Conservation (phyloP, 2,797 vertebrate species). For the Micrastur ruficollis region DNA sequence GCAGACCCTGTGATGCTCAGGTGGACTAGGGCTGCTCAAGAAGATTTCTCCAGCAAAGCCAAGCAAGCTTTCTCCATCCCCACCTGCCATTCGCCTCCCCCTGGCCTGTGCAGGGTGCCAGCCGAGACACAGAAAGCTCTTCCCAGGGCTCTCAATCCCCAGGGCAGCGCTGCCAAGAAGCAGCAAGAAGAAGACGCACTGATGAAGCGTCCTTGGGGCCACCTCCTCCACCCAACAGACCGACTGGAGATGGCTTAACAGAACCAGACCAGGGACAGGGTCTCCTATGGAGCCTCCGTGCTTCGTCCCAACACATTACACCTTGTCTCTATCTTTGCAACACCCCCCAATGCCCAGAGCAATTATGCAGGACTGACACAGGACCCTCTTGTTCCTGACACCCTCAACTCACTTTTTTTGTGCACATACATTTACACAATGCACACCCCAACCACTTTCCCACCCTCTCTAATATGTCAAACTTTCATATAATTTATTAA, state of each 20-base stretch:
- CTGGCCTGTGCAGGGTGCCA: background rate
- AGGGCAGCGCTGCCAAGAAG: background rate
- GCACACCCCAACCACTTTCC: background rate
- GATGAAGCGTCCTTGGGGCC: background rate
- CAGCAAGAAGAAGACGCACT: background rate
- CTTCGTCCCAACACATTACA: background rate
- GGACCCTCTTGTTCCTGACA: background rate
- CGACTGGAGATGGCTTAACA: background rate
- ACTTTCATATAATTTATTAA: background rate
- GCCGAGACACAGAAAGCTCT: background rate
- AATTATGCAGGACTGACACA: background rate
- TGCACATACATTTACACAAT: fast-evolving
- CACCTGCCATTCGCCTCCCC: background rate
- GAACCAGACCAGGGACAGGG: background rate
- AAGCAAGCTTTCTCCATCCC: background rate
- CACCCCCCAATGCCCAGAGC: background rate
- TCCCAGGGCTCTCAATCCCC: background rate
- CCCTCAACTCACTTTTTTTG: background rate
- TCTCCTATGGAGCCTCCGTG: fast-evolving
- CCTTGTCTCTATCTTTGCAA: background rate
- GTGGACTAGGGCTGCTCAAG: background rate
- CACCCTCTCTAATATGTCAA: background rate
- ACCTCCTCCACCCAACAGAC: background rate
- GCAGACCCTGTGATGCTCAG: background rate
- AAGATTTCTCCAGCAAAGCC: background rate